Evolutionary conservation across 2,888 invertebrate species (phyloP).

Genomic region (Seira sanloemensis): DNA sequence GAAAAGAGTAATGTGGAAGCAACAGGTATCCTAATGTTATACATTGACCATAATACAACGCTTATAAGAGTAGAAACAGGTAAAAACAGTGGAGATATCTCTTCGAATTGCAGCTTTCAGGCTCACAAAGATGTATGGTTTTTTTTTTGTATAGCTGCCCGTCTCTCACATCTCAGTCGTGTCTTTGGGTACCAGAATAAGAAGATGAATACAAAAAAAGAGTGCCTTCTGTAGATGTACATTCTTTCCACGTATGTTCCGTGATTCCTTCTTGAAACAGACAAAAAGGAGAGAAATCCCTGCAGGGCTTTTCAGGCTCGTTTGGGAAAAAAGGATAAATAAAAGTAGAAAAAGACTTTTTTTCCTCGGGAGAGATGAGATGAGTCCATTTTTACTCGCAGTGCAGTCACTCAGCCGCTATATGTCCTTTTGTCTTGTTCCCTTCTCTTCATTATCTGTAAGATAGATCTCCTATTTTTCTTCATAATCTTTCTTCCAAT

Average conservation of each 20-base stretch:
- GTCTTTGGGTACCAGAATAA: constrained; percentile 7
- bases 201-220: constrained; percentile 29
- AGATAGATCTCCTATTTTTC: constrained; percentile 33
- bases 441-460: constrained; percentile 51
- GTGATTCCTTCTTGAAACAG: constrained; percentile 31
- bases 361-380: constrained; percentile 30
- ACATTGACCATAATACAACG: too few relatives aligned
- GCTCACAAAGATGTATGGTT: too few relatives aligned
- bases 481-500: constrained; percentile 25
- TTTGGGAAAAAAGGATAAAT: constrained; percentile 54
- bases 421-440: constrained; percentile 45
- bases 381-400: constrained; percentile 49
- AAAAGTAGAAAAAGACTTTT: constrained; percentile 20
- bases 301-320: constrained; percentile 62
- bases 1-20: too few relatives aligned
- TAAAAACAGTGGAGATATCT: too few relatives aligned
- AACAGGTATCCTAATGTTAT: too few relatives aligned
- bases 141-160: not conserved
- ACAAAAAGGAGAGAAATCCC: constrained; percentile 48
- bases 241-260: constrained; percentile 35
- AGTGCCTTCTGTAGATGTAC: constrained; percentile 63
- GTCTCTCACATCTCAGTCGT: not conserved
- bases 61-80: too few relatives aligned
- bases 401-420: constrained; percentile 33
- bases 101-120: too few relatives aligned